Percentiles rank a stretch among this genome's conserved stretches.
These are phyloP conservation scores for Agriopis aurantiaria DNA, from an alignment of 2,888 invertebrate genomes.

Conservation along the genomic window DNA sequence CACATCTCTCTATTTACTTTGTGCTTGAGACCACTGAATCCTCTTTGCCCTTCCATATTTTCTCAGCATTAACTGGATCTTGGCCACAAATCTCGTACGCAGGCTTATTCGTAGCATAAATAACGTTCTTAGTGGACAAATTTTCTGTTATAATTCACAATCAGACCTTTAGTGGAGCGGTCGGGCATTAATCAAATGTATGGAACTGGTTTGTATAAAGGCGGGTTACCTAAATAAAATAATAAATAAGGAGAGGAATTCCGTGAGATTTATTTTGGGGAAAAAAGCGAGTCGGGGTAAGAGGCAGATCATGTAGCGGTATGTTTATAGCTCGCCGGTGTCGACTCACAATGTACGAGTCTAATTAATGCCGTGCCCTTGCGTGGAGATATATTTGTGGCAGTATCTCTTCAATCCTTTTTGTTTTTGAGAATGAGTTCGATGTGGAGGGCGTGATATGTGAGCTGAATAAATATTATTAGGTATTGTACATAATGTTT, in stretches of 20 bases:
- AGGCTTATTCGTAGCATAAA: slow-evolving; percentile 71
- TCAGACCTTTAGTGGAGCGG: slow-evolving; percentile 74
- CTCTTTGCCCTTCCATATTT: slow-evolving; percentile 37
- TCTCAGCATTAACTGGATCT: slow-evolving; percentile 45
- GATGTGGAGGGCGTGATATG: slow-evolving; percentile 23
- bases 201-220: slow-evolving; percentile 81
- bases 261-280: slow-evolving; percentile 84
- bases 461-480: slow-evolving; percentile 1
- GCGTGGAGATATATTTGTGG: slow-evolving; percentile 69
- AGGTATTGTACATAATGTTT: background rate
- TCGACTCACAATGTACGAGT: slow-evolving; percentile 73
- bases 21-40: slow-evolving; percentile 21
- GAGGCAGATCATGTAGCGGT: slow-evolving; percentile 78
- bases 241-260: slow-evolving; percentile 82
- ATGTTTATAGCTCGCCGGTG: slow-evolving; percentile 77
- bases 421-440: slow-evolving; percentile 57
- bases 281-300: slow-evolving; percentile 77
- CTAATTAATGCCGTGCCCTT: slow-evolving; percentile 79
- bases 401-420: slow-evolving; percentile 56
- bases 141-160: slow-evolving; percentile 77
- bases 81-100: slow-evolving; percentile 56
- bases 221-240: slow-evolving; percentile 82
- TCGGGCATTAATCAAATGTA: slow-evolving; percentile 80
- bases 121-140: slow-evolving; percentile 79
- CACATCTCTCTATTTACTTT: slow-evolving; percentile 16